Percentiles rank a stretch among this genome's conserved stretches.
These are phyloP conservation scores for Diogma glabrata DNA, from an alignment of 2,888 invertebrate genomes.

Conservation along the genomic window DNA sequence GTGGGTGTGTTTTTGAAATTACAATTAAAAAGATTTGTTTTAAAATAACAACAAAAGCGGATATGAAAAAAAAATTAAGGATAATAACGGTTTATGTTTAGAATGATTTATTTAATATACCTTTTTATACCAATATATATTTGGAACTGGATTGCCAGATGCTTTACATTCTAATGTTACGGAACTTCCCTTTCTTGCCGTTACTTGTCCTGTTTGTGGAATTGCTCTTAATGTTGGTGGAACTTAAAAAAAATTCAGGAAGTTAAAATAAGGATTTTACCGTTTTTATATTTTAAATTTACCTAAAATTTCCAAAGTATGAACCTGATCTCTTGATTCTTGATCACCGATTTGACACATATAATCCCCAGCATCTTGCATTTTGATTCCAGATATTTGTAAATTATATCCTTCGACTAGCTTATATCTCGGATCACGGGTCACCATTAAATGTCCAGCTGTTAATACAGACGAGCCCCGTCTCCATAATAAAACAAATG, in stretches of 20 bases:
- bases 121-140: slow-evolving; percentile 58
- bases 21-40: too few species aligned
- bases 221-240: slow-evolving; percentile 55
- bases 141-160: slow-evolving; percentile 59
- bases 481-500: slow-evolving; percentile 55
- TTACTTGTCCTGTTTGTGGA: slow-evolving; percentile 53
- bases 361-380: slow-evolving; percentile 61
- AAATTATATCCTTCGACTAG: slow-evolving; percentile 58
- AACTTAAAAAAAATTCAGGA: slow-evolving; percentile 30
- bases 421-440: slow-evolving; percentile 52
- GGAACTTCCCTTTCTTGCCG: slow-evolving; percentile 53
- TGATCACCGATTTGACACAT: slow-evolving; percentile 61
- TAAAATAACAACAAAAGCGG: too few species aligned
- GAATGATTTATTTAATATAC: slow-evolving; percentile 31
- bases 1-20: too few species aligned
- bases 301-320: slow-evolving; percentile 57
- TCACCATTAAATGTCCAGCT: slow-evolving; percentile 58
- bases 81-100: too few species aligned
- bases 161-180: slow-evolving; percentile 59
- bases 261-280: neutral
- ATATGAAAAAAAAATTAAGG: too few species aligned
- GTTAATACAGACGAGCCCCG: slow-evolving; percentile 57
- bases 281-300: slow-evolving; percentile 15
- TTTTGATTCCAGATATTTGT: slow-evolving; percentile 56
- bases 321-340: slow-evolving; percentile 56